A percentile compares a stretch with the other conserved stretches of the same genome.
phyloP scores from a whole-genome alignment of 2,888 invertebrate genomes.

The Diarsia mendica region DNA sequence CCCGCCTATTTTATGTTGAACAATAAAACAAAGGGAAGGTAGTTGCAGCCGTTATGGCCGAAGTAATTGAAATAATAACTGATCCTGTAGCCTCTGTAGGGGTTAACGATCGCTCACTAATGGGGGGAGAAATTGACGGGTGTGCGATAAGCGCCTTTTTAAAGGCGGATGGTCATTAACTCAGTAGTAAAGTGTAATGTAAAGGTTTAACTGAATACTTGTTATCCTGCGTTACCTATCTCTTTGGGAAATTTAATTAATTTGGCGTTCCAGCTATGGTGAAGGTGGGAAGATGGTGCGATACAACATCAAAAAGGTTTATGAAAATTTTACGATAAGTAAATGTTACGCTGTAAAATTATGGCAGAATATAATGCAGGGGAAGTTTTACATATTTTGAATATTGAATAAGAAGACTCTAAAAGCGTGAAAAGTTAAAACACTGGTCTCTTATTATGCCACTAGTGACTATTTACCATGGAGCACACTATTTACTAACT shows the following conservation, averaged over 20 bases:
- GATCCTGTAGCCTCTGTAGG: constrained; percentile 51
- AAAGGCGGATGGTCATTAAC: constrained; percentile 52
- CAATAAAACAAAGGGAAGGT: constrained; percentile 62
- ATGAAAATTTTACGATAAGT: neutral
- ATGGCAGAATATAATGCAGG: neutral
- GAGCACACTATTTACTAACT: too few relatives aligned
- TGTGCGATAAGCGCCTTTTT: constrained; percentile 62
- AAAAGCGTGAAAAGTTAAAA: neutral
- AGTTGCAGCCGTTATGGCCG: constrained; percentile 50
- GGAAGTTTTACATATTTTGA: neutral
- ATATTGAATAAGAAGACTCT: neutral
- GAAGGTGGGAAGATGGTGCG: neutral
- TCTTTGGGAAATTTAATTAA: constrained; percentile 55
- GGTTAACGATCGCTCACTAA: constrained; percentile 69
- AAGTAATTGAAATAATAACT: constrained; percentile 74
- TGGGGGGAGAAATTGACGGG: constrained; percentile 59
- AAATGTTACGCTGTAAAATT: neutral
- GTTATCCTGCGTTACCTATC: constrained; percentile 49
- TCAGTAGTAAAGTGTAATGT: constrained; percentile 38
- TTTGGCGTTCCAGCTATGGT: constrained; percentile 24
- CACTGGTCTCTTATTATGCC: neutral
- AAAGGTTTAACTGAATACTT: constrained; percentile 52
- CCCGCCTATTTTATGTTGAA: constrained; percentile 35
- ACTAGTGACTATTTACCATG: neutral
- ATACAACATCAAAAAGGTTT: constrained; percentile 7